These are phyloP conservation scores for Agrilus biguttatus DNA, from an alignment of 2,888 invertebrate genomes.

Conservation along the genomic window DNA sequence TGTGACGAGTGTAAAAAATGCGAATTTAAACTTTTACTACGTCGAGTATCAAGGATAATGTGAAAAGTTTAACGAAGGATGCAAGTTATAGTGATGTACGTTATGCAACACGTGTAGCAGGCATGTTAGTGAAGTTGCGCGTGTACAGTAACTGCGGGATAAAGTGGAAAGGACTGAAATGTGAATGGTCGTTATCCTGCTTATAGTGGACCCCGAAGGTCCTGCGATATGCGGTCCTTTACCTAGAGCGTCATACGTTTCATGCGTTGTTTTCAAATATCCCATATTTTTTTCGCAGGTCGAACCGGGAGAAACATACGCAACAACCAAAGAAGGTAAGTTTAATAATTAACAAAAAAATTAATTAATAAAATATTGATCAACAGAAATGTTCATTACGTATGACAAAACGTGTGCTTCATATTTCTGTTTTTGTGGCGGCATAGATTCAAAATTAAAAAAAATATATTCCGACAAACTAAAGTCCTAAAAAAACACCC, in stretches of 20 bases:
- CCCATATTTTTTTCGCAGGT: conserved; percentile 27
- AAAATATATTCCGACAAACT: no score
- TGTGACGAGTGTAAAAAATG: no score
- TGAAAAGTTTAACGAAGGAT: conserved; percentile 1
- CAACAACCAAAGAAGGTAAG: conserved; percentile 80
- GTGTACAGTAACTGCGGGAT: no score
- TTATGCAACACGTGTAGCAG: conserved; percentile 5
- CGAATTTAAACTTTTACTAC: no score
- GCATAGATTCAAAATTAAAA: no score
- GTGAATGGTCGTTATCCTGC: conserved; percentile 54
- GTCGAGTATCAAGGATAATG: not conserved
- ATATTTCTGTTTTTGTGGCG: no score
- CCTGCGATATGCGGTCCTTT: conserved; percentile 20
- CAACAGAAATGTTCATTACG: no score
- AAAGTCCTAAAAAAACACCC: no score
- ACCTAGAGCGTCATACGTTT: conserved; percentile 26
- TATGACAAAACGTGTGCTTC: no score
- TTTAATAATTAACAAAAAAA: conserved; percentile 6
- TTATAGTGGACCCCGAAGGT: conserved; percentile 45
- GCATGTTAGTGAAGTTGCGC: no score
- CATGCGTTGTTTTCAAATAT: conserved; percentile 28
- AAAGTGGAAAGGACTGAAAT: no score
- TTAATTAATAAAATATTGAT: no score
- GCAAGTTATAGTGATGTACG: conserved; percentile 1
- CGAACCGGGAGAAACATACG: conserved; percentile 63